phyloP scores from a whole-genome alignment of 2,797 vertebrate species.

The Gephyroberyx darwinii region DNA sequence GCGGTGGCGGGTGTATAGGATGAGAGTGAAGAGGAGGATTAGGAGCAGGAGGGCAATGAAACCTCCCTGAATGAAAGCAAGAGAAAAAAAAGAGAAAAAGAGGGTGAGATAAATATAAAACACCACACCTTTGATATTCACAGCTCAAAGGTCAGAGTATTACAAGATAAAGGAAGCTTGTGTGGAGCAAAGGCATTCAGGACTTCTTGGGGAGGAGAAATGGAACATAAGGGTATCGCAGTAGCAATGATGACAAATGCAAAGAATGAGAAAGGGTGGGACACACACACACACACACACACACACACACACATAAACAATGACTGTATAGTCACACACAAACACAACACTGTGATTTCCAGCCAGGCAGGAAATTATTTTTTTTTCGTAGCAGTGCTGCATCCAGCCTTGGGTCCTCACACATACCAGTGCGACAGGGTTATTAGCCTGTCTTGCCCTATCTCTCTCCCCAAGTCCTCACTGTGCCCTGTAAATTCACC shows the following conservation, averaged over 20 bases:
- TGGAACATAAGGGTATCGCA: not conserved
- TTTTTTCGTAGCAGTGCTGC: slow-evolving; percentile 39
- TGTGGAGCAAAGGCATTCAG: slow-evolving; percentile 1
- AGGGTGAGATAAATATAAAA: slow-evolving; percentile 6
- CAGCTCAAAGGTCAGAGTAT: slow-evolving; percentile 16
- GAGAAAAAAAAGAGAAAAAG: slow-evolving; percentile 1
- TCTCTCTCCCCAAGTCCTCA: slow-evolving; percentile 28
- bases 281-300: not conserved
- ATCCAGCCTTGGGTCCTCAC: slow-evolving; percentile 32
- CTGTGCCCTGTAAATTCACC: slow-evolving; percentile 45
- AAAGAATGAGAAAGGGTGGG: not conserved
- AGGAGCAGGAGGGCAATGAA: slow-evolving; percentile 94
- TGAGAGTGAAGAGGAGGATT: slow-evolving; percentile 94
- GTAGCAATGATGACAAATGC: not conserved
- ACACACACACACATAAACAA: not conserved
- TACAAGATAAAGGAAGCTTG: slow-evolving; percentile 6
- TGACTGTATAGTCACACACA: not conserved
- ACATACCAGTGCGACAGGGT: slow-evolving; percentile 37
- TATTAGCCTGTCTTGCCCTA: slow-evolving; percentile 38
- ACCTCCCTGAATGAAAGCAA: slow-evolving; percentile 85
- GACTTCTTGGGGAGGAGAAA: not conserved
- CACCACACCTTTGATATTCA: not conserved
- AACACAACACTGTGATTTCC: slow-evolving; percentile 10
- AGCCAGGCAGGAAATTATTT: slow-evolving; percentile 7
- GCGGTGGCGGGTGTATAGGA: slow-evolving; percentile 92